Percentiles rank a stretch among this genome's conserved stretches.
phyloP scores from a whole-genome alignment of 1,140 invertebrate species.

The Brachionus paranguensis region DNA sequence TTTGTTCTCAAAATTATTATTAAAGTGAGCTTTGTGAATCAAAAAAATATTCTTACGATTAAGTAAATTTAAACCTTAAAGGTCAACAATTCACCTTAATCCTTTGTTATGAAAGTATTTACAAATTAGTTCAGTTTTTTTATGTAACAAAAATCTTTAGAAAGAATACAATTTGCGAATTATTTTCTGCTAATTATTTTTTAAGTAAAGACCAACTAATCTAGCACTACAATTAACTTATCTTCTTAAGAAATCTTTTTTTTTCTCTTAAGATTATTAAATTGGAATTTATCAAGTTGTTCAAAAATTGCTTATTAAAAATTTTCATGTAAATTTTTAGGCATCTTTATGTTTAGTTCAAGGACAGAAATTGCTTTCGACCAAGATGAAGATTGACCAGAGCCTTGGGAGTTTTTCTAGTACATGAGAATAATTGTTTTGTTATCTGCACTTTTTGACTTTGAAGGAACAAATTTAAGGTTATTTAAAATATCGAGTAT shows the following conservation, averaged over 20 bases:
- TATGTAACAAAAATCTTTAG: background rate
- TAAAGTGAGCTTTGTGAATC: too few relatives aligned
- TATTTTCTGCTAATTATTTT: background rate
- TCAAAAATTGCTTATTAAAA: too few relatives aligned
- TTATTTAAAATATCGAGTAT: background rate
- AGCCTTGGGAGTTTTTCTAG: too few relatives aligned
- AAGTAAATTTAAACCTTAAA: background rate
- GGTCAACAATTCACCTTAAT: background rate
- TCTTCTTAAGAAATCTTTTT: background rate
- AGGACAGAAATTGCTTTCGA: too few relatives aligned
- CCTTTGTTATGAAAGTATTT: background rate
- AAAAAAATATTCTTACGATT: too few relatives aligned
- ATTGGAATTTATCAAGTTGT: too few relatives aligned
- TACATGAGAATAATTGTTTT: background rate
- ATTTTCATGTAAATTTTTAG: too few relatives aligned
- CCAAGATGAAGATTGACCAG: too few relatives aligned
- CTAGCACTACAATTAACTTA: background rate
- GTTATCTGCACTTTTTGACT: background rate
- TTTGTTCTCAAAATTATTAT: too few relatives aligned
- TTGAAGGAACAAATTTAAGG: background rate
- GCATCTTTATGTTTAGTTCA: too few relatives aligned
- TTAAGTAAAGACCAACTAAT: too few relatives aligned
- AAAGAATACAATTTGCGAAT: background rate
- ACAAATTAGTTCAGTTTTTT: background rate
- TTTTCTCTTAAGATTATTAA: background rate